Evolutionary conservation across 37 sponge, comb jelly and placozoan species (phyloP).

Genomic region (Crambe crambe): DNA sequence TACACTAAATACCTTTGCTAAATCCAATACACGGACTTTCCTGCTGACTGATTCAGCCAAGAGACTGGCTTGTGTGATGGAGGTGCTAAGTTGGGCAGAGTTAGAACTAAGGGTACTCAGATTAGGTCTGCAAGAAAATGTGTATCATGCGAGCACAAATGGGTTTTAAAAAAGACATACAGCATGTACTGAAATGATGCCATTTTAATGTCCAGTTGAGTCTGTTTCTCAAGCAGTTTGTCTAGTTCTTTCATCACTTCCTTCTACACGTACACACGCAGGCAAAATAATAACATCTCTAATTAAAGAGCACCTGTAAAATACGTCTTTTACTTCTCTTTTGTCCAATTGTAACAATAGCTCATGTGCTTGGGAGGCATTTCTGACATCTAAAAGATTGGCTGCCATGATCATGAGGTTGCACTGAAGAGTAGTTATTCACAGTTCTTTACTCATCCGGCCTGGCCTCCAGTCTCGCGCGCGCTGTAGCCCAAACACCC

Average conservation of each 20-base stretch:
- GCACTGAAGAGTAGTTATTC: no score
- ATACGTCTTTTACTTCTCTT: constrained; percentile 22
- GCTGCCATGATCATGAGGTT: no score
- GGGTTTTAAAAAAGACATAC: constrained; percentile 13
- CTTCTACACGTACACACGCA: constrained; percentile 14
- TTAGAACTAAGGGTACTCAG: constrained; percentile 39
- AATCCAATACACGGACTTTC: constrained; percentile 78
- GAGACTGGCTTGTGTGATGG: constrained; percentile 48
- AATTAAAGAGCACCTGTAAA: neutral
- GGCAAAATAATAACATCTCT: neutral
- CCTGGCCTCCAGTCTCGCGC: no score
- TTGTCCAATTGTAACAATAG: neutral
- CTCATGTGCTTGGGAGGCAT: neutral
- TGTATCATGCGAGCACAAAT: neutral
- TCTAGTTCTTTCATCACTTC: constrained; percentile 54
- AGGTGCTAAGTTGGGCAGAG: constrained; percentile 16
- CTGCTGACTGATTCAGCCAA: constrained; percentile 89
- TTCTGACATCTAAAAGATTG: neutral
- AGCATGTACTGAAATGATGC: constrained; percentile 58
- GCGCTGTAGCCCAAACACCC: no score
- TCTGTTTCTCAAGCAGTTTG: constrained; percentile 57
- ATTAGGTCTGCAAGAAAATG: constrained; percentile 47
- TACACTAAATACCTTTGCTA: constrained; percentile 69
- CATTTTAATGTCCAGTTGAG: constrained; percentile 73
- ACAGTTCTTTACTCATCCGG: no score